A percentile compares a stretch with the other conserved stretches of the same genome.
phyloP scores from a whole-genome alignment of 2,113 vertebrate genomes.

The Odocoileus hemionus region DNA sequence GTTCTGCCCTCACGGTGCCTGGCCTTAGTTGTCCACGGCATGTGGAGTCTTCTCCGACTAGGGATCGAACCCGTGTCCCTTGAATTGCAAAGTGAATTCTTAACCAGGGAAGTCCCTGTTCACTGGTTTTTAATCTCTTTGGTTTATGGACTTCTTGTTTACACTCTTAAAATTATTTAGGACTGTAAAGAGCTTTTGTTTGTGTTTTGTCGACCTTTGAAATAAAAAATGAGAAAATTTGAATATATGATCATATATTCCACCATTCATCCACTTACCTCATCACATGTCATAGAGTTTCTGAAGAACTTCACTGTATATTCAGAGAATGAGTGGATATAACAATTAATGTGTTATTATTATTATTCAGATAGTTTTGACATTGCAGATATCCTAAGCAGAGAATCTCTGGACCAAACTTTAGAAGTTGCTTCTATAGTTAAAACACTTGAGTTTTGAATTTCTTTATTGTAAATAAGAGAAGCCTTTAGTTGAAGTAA shows the following conservation, averaged over 20 bases:
- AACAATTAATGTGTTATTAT: neutral
- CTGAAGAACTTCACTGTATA: neutral
- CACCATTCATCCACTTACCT: neutral
- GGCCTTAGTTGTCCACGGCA: neutral
- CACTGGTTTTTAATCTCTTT: neutral
- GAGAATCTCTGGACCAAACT: neutral
- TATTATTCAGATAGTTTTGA: constrained; percentile 21
- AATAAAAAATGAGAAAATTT: constrained; percentile 35
- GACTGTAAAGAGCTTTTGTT: neutral
- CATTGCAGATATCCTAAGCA: neutral
- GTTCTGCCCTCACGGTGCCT: too few species aligned
- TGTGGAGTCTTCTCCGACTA: neutral
- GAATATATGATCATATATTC: neutral
- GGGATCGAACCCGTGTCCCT: neutral
- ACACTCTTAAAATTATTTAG: neutral
- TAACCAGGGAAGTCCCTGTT: neutral
- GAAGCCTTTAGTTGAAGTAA: neutral
- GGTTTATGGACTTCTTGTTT: neutral
- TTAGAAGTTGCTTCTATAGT: neutral
- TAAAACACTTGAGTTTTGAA: constrained; percentile 13
- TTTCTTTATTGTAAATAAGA: neutral
- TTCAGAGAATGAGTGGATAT: neutral
- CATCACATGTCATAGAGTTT: neutral
- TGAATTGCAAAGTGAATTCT: neutral
- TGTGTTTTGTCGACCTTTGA: neutral